Percentiles rank a stretch among this genome's conserved stretches.
phyloP scores from a whole-genome alignment of 2,797 vertebrate genomes.

The Pteropus rufus region DNA sequence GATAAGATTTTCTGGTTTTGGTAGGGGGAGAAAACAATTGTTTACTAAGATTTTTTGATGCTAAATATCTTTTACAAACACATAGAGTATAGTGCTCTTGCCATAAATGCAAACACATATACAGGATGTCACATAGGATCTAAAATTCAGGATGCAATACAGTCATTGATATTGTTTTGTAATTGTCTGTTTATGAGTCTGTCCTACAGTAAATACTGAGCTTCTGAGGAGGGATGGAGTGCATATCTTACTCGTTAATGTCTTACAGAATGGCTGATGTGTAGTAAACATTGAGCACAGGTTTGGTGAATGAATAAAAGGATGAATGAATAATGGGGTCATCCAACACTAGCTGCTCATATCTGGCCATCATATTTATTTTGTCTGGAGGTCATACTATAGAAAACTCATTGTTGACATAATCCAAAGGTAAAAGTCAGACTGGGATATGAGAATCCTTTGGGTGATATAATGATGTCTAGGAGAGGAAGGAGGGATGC shows the following conservation, averaged over 20 bases:
- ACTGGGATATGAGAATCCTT: background rate
- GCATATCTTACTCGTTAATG: background rate
- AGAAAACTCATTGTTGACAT: background rate
- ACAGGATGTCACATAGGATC: background rate
- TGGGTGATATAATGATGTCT: background rate
- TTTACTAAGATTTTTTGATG: slow-evolving; percentile 19
- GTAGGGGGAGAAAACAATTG: background rate
- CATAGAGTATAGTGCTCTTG: background rate
- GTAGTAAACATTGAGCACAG: background rate
- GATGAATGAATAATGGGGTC: background rate
- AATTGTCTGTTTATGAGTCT: background rate
- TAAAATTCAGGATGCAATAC: background rate
- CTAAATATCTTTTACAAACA: background rate
- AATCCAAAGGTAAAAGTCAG: background rate
- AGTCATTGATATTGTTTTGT: background rate
- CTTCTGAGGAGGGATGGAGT: background rate
- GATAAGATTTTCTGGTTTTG: background rate
- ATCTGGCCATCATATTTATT: background rate
- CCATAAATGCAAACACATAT: background rate
- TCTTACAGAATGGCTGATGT: background rate
- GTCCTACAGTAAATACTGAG: background rate
- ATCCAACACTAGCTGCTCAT: background rate
- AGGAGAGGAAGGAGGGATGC: background rate
- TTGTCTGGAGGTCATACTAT: background rate
- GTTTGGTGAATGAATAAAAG: background rate